These are phyloP conservation scores for Syndactyla subalaris DNA, from an alignment of 2,797 vertebrate species.

Conservation along the genomic window DNA sequence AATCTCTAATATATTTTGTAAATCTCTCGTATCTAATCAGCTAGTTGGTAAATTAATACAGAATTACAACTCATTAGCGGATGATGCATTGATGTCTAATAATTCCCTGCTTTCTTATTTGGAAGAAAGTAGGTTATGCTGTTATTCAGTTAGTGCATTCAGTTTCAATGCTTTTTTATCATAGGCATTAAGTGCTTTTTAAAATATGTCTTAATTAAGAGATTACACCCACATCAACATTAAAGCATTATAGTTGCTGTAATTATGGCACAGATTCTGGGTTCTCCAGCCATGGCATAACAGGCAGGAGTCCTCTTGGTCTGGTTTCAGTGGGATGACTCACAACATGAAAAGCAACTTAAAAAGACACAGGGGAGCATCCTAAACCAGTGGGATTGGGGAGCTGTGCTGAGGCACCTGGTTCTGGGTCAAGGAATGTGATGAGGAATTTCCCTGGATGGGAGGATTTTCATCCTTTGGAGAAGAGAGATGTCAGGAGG, in stretches of 20 bases:
- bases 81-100: constrained; percentile 22
- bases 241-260: not conserved
- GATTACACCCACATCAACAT: constrained; percentile 23
- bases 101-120: constrained; percentile 29
- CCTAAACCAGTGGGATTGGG: rapidly evolving
- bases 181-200: not conserved
- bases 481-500: not conserved
- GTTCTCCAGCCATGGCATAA: not conserved
- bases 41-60: constrained; percentile 39
- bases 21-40: constrained; percentile 45
- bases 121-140: constrained; percentile 51
- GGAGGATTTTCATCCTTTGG: rapidly evolving
- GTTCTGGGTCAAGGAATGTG: rapidly evolving
- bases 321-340: not conserved
- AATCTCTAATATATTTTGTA: not conserved
- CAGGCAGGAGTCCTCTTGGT: not conserved
- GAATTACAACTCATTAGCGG: constrained; percentile 50
- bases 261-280: not conserved
- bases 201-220: constrained; percentile 52
- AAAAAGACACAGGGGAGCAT: rapidly evolving
- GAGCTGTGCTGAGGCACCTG: not conserved
- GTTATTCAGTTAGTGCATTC: constrained; percentile 7
- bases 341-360: not conserved
- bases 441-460: rapidly evolving
- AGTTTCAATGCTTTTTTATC: constrained; percentile 17